Base-by-base conservation (phyloP, 2,888 invertebrate species). In the Plemyria rubiginata region DNA sequence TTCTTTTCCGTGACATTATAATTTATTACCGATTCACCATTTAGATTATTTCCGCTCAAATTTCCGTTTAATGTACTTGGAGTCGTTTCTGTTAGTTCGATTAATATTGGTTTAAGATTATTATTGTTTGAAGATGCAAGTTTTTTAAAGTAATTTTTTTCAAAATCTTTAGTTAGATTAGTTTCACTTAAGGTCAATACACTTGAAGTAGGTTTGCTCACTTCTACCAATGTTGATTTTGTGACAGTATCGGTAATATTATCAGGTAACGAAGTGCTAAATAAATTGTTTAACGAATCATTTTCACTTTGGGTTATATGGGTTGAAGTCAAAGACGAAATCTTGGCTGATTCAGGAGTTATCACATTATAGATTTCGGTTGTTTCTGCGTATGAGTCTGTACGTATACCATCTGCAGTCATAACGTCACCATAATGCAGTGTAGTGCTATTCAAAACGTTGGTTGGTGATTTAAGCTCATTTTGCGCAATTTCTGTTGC, bases 161-260 rank as follows among this genome's bases (percentile, higher is more conserved):
- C 16, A 53, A 46, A 3, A 40, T 59, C 13, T 11, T 38, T 0
- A 48, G 9, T 16, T 43, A 15, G 8, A 9, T 8, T 15, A 6
- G 8, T 16, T 13, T 43, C 15, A 2, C 15, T 11, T 2, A 38
- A 9, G 8, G 11, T 38, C 36, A 15, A 45, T 16, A 16, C 57
- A 43, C 41, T 57, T 58, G 40, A 7, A 53, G n/a, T 53, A 12
- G 36, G 15, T 59, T 52, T 28, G 45, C 28, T 22, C 22, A 32
- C 29, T 15, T 15, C 13, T 6, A 36, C 38, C 3, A 58, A 13
- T 58, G 52, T 52, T 40, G 22, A 49, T 60, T 54, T 13, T 43
- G 54, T 54, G 13, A 36, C 6, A 43, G 16, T 54, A 36, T 54
- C 13, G 45, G n/a, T 5, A 16, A 50, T 5, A 50, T 38, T 50